phyloP scores from a whole-genome alignment of 2,113 vertebrate genomes.

The Scomber colias region DNA sequence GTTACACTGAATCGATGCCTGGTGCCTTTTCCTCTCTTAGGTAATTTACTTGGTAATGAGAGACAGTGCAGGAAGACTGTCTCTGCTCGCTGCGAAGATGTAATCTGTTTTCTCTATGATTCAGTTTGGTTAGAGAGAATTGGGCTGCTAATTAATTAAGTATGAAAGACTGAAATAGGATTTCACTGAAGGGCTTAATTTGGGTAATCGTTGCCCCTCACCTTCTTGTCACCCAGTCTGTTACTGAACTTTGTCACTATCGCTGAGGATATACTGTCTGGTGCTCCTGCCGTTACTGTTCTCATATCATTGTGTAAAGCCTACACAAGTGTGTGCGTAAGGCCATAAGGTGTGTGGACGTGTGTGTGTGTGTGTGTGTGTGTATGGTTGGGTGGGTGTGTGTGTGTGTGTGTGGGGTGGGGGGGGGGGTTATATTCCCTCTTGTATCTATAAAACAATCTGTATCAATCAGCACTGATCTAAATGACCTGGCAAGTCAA shows the following conservation, averaged over 20 bases:
- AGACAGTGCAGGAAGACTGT: conserved; percentile 63
- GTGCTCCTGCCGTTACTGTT: neutral
- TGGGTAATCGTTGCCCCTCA: conserved; percentile 47
- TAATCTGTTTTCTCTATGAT: conserved; percentile 72
- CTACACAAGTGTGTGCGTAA: neutral
- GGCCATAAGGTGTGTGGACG: conserved; percentile 16
- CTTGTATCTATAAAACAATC: conserved; percentile 71
- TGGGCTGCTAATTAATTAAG: conserved; percentile 78
- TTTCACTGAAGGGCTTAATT: conserved; percentile 67
- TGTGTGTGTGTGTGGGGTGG: neutral
- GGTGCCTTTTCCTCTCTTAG: conserved; percentile 76
- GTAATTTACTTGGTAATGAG: conserved; percentile 83
- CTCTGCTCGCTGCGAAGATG: conserved; percentile 59
- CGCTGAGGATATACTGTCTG: conserved; percentile 18
- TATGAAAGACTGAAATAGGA: conserved; percentile 61
- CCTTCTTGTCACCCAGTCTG: conserved; percentile 16
- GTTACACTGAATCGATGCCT: conserved; percentile 78
- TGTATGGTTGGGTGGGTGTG: neutral
- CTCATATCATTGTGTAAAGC: too few species aligned
- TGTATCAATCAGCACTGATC: conserved; percentile 73
- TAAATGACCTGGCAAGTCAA: conserved; percentile 76
- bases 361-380: conserved; percentile 14
- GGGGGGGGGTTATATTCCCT: conserved; percentile 15
- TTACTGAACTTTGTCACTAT: conserved; percentile 41
- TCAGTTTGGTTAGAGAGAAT: conserved; percentile 57